A percentile compares a stretch with the other conserved stretches of the same genome.
Evolutionary conservation across 2,888 invertebrate genomes (phyloP).

Genomic region (Drosophila suboccidentalis): DNA sequence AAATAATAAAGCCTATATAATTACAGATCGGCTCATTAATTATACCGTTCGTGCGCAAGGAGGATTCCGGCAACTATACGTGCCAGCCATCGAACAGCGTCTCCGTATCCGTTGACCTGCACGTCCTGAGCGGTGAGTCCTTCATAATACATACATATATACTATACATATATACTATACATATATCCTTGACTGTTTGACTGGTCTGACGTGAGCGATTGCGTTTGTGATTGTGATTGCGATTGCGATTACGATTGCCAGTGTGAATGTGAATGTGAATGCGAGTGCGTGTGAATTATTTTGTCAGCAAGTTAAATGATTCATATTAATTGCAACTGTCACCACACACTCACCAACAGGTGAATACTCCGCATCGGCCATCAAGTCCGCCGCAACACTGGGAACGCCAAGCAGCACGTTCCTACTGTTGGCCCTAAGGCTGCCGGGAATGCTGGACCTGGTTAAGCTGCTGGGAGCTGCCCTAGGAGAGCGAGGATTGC

Average conservation of each 20-base stretch:
- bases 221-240: slow-evolving; percentile 22
- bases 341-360: slow-evolving; percentile 73
- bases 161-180: slow-evolving; percentile 1
- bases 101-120: slow-evolving; percentile 94
- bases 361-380: slow-evolving; percentile 86
- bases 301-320: slow-evolving; percentile 71
- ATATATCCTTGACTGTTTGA: slow-evolving; percentile 8
- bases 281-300: slow-evolving; percentile 65
- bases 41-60: slow-evolving; percentile 85
- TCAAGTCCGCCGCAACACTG: slow-evolving; percentile 82
- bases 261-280: slow-evolving; percentile 20
- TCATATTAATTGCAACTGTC: slow-evolving; percentile 79
- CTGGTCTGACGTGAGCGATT: slow-evolving; percentile 23
- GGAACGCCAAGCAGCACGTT: slow-evolving; percentile 53
- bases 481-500: slow-evolving; percentile 19
- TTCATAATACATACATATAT: background rate
- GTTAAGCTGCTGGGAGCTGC: slow-evolving; percentile 14
- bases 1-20: slow-evolving; percentile 44
- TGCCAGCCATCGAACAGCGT: slow-evolving; percentile 97
- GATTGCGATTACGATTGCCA: slow-evolving; percentile 2
- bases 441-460: slow-evolving; percentile 52
- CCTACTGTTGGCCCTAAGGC: slow-evolving; percentile 59
- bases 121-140: slow-evolving; percentile 94
- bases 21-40: slow-evolving; percentile 85
- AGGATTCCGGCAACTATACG: slow-evolving; percentile 92